A percentile compares a stretch with the other conserved stretches of the same genome.
phyloP scores from a whole-genome alignment of 2,113 vertebrate species.

The Piaya cayana region DNA sequence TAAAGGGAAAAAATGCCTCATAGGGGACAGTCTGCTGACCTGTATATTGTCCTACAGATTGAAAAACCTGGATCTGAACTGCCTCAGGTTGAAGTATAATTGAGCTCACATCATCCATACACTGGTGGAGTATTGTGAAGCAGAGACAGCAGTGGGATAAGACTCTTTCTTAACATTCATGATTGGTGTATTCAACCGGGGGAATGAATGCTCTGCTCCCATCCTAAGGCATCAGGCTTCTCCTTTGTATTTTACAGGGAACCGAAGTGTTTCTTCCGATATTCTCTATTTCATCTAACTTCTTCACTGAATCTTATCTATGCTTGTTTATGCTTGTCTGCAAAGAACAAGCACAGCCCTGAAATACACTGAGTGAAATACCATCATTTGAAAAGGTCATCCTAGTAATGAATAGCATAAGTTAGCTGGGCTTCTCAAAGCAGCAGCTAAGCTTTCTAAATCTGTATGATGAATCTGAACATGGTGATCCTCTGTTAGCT shows the following conservation, averaged over 20 bases:
- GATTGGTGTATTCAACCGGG: neutral
- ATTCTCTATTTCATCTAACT: neutral
- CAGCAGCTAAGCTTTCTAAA: neutral
- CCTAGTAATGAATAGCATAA: neutral
- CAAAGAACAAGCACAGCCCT: neutral
- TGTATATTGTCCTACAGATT: neutral
- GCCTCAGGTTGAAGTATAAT: neutral
- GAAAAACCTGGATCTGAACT: neutral
- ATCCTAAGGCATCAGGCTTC: neutral
- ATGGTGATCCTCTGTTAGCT: accelerated
- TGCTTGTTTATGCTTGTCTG: neutral
- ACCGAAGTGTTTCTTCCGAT: neutral
- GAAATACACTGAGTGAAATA: neutral
- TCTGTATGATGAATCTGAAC: neutral
- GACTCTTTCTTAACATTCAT: neutral
- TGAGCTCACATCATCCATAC: neutral
- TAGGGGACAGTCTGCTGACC: neutral
- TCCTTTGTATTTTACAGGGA: neutral
- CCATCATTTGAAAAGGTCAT: neutral
- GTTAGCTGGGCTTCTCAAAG: neutral
- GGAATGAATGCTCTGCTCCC: neutral
- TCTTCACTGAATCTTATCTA: neutral
- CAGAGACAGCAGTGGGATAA: neutral
- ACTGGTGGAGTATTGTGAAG: neutral
- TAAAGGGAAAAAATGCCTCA: neutral